Conservation (phyloP, 2,797 vertebrate genomes). For the Sciurus carolinensis region DNA sequence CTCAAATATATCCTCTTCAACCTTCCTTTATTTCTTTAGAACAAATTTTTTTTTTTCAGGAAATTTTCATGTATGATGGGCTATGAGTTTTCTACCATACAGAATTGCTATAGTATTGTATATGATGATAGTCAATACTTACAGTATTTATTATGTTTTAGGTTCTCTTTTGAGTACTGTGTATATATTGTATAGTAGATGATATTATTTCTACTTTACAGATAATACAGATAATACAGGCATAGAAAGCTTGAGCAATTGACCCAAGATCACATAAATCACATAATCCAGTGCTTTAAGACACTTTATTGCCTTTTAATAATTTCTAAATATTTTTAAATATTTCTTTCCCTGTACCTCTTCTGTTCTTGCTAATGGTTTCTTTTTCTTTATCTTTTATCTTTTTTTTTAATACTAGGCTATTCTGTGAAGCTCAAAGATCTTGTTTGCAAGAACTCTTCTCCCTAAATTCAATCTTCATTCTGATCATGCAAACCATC, state of each 20-base stretch:
- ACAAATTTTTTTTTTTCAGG: neutral
- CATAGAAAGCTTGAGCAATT: neutral
- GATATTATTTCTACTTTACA: neutral
- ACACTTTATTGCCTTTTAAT: neutral
- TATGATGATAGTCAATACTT: neutral
- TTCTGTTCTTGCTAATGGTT: neutral
- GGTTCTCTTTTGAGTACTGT: neutral
- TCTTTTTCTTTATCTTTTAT: neutral
- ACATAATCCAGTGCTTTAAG: neutral
- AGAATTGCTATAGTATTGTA: neutral
- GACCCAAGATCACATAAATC: neutral
- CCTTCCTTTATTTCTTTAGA: neutral
- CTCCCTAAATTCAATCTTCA: neutral
- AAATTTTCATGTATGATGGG: neutral
- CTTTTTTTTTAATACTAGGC: neutral
- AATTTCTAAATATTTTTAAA: slow-evolving; percentile 15
- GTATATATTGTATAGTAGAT: neutral
- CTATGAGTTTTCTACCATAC: neutral
- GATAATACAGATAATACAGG: neutral
- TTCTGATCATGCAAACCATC: neutral
- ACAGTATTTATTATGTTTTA: neutral
- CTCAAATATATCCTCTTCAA: neutral
- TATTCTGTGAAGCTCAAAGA: neutral
- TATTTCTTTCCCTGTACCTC: neutral
- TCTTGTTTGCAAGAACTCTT: neutral